A percentile compares a stretch with the other conserved stretches of the same genome.
Conservation (phyloP, 2,888 invertebrate genomes). For the Adelognathus sp. region DNA sequence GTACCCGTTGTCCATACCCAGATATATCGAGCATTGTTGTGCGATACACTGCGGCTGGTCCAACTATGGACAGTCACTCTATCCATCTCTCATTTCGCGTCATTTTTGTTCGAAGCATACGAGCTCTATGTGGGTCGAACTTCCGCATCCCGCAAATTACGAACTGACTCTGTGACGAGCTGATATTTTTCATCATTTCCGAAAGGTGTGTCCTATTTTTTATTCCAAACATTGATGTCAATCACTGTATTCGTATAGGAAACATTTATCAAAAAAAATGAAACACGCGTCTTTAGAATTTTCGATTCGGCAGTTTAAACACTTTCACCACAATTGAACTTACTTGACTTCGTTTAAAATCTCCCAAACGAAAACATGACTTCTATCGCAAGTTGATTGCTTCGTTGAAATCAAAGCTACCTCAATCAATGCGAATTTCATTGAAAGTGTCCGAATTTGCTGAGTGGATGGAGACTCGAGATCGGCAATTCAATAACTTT, state of each 20-base stretch:
- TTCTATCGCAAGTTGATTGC: too few species aligned
- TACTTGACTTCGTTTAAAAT: too few species aligned
- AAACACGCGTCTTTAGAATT: too few species aligned
- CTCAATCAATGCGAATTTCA: too few species aligned
- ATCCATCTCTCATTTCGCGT: constrained; percentile 4
- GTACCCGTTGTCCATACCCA: not conserved
- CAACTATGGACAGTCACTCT: not conserved
- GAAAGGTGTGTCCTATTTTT: not conserved
- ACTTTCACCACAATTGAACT: too few species aligned
- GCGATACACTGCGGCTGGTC: not conserved
- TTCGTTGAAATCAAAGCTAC: too few species aligned
- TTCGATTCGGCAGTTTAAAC: not conserved
- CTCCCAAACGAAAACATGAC: too few species aligned
- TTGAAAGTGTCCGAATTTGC: too few species aligned
- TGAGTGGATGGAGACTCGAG: too few species aligned
- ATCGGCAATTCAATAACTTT: too few species aligned
- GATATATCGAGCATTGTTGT: constrained; percentile 5
- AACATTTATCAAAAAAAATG: not conserved
- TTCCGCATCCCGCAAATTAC: not conserved
- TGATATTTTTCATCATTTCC: not conserved
- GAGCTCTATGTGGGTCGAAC: not conserved
- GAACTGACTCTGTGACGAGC: not conserved
- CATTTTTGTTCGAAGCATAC: constrained; percentile 5
- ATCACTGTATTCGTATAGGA: not conserved
- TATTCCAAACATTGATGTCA: not conserved